These are phyloP conservation scores for Ondatra zibethicus DNA, from an alignment of 2,113 vertebrate genomes.

Conservation along the genomic window DNA sequence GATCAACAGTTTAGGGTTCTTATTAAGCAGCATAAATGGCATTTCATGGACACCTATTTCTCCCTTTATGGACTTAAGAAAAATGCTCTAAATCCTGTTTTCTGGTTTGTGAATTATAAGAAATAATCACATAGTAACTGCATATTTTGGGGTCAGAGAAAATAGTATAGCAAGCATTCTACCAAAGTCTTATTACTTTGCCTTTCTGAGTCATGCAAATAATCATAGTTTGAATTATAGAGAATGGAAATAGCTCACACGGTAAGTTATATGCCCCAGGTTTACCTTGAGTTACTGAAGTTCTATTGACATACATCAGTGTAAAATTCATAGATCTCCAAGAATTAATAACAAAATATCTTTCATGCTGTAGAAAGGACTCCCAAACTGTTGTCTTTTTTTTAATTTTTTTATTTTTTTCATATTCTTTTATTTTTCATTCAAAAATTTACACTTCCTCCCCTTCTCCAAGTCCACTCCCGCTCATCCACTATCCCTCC, in stretches of 20 bases:
- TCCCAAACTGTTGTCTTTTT: too few relatives aligned
- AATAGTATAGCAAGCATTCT: background rate
- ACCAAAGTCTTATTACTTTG: background rate
- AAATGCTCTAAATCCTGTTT: background rate
- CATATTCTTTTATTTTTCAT: too few relatives aligned
- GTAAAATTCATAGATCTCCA: background rate
- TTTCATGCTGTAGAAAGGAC: background rate
- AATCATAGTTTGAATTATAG: background rate
- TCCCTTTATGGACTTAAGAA: background rate
- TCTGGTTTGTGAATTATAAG: background rate
- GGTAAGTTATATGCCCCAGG: background rate
- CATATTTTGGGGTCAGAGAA: background rate
- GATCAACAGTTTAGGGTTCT: background rate
- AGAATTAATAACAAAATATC: background rate
- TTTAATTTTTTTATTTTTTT: too few relatives aligned
- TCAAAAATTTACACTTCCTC: too few relatives aligned
- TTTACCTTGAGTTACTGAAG: background rate
- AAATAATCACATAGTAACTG: background rate
- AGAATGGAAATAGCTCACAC: background rate
- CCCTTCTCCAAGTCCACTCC: too few relatives aligned
- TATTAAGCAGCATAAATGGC: background rate
- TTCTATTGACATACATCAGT: background rate
- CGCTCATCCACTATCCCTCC: too few relatives aligned
- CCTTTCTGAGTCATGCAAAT: background rate
- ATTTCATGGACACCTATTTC: background rate